These are phyloP conservation scores for Nyctalus aviator DNA, from an alignment of 2,797 vertebrate species.

Conservation along the genomic window DNA sequence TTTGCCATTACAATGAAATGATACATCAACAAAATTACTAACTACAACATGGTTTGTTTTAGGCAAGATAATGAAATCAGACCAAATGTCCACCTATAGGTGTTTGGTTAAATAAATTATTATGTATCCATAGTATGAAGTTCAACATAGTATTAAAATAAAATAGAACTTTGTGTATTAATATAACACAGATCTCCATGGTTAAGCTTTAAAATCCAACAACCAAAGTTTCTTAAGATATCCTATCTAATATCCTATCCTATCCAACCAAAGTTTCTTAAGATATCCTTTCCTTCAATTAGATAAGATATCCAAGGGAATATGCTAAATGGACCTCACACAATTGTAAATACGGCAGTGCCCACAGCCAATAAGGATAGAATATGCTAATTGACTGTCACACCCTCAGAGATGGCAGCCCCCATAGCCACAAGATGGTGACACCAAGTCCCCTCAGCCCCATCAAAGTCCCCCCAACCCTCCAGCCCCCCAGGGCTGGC, in stretches of 20 bases:
- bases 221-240: not conserved
- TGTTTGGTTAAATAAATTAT: slow-evolving; percentile 5
- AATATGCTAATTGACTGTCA: too few relatives aligned
- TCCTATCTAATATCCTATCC: not conserved
- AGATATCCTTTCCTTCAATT: too few relatives aligned
- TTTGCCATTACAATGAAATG: not conserved
- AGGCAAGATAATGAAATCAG: slow-evolving; percentile 35
- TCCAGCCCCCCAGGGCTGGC: too few relatives aligned
- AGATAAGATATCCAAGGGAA: too few relatives aligned
- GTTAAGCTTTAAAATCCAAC: slow-evolving; percentile 28
- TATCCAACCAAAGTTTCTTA: too few relatives aligned
- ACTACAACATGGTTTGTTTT: not conserved
- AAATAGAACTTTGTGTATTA: not conserved
- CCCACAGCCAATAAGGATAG: too few relatives aligned
- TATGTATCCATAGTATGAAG: not conserved
- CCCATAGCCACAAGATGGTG: too few relatives aligned
- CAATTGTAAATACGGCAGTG: fast-evolving
- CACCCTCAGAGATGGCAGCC: too few relatives aligned
- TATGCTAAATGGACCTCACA: too few relatives aligned
- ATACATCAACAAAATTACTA: not conserved
- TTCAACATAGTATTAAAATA: not conserved
- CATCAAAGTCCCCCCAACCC: too few relatives aligned
- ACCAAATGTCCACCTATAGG: not conserved
- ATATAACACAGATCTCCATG: not conserved
- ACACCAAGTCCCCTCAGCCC: too few relatives aligned